Base-by-base conservation (phyloP, 2,113 vertebrate species). In the Scolopax mira region DNA sequence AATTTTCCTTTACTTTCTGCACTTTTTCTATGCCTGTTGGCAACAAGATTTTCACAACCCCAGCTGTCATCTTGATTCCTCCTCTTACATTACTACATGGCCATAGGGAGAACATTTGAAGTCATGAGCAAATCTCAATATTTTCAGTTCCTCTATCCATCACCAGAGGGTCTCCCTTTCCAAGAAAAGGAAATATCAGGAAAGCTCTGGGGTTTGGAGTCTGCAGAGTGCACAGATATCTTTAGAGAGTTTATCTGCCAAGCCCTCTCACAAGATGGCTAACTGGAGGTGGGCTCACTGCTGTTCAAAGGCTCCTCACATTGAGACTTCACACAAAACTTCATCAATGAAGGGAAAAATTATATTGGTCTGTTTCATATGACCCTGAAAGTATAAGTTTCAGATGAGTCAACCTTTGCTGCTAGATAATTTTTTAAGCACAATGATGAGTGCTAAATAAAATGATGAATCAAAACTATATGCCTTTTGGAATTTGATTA, bases 101-200 rank as follows among this genome's bases (percentile, higher is more conserved):
- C 30, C 37, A 58, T 1, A 31, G 37, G 31, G 21, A 60, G 18
- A 80, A 67, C 13, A 62, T n/a, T 58, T 57, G 49, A 85, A 80
- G 1, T 39, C n/a, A 30, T 39, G 9, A 84, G 5, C 6, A 84
- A 52, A 55, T 52, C 11, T 58, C 30, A 19, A 17, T 71, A 6
- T 86, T 93, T 86, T 92, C 77, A 92, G 33, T 81, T 94, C 86
- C 77, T 84, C 21, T 80, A 1, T 49, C 25, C 55, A 71, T 92
- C 77, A 92, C 30, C 72, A 94, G 72, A 86, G 75, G 69, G 83
- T 92, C 79, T 94, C 60, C 39, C 77, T 84, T 92, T 92, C 6
- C 39, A 88, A 89, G 55, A 39, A 88, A 81, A 93, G 27, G 39
- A 65, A 88, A 74, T 15, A 62, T 79, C 28, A 78, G 30, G 42